Evolutionary conservation across 2,113 vertebrate genomes (phyloP), one percentile per base, ranked within the genome.

Genomic region (Anhinga anhinga): DNA sequence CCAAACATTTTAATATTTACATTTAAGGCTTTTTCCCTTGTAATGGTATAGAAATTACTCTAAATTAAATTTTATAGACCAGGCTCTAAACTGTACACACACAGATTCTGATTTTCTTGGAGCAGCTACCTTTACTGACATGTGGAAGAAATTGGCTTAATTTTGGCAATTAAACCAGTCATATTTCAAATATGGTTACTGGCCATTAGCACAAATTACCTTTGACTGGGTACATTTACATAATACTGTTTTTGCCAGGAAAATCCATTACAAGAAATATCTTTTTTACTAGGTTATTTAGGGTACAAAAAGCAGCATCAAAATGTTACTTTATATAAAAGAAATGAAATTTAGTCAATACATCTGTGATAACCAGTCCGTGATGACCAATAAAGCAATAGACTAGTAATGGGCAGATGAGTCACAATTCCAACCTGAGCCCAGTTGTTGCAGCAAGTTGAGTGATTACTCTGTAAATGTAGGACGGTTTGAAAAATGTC

Each of bases 131-230:
- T 97, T 97, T 97, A 97, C 76, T 94, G 90, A 92, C 87, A 86
- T 93, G 91, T 90, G 82, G 94, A 97, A 97, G 76, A 97, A 98
- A 91, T 93, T 88, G 93, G 45, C 52, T 97, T 96, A 70, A 93
- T 98, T 96, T 97, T 86, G 53, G 44, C 94, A 96, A 91, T 88
- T 91, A 89, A 70, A 95, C 70, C 52, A 87, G 91, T 93, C 82
- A 67, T 96, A 97, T 97, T 97, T 98, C 92, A 97, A 96, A 93
- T 96, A 93, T 44, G 47, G 82, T 95, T 95, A 81, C 85, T 82
- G 61, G 42, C 55, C 93, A 89, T 98, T 95, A 97, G n/a, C 25
- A 36, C 81, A 81, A 97, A 96, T 97, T 97, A 92, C 81, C 70
- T 74, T 84, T 82, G 53, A 94, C 77, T 90, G 72, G 47, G 79